These are phyloP conservation scores for Eurytoma californica DNA, from an alignment of 2,888 invertebrate species.

Conservation along the genomic window DNA sequence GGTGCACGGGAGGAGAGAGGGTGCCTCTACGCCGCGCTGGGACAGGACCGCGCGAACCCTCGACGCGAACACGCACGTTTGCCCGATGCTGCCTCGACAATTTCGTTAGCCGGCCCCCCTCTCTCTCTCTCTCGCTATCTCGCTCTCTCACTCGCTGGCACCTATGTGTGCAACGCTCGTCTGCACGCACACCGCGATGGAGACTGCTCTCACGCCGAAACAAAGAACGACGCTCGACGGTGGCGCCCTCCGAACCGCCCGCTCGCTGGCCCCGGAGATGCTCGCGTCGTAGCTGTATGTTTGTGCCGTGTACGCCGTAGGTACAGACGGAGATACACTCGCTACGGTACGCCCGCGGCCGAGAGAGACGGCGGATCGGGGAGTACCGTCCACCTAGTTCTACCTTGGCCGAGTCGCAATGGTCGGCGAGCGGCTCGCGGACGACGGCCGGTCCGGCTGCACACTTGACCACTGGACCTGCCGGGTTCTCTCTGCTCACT, in stretches of 20 bases:
- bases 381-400: conserved; percentile 35
- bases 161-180: background rate
- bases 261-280: conserved; percentile 25
- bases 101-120: conserved; percentile 29
- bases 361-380: background rate
- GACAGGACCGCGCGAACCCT: background rate
- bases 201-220: conserved; percentile 62
- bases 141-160: background rate
- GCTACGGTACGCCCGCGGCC: background rate
- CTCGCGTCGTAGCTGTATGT: conserved; percentile 1
- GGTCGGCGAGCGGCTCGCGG: conserved; percentile 50
- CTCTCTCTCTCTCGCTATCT: background rate
- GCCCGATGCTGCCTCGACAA: background rate
- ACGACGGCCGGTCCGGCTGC: conserved; percentile 36
- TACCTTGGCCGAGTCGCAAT: conserved; percentile 39
- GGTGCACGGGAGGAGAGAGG: background rate
- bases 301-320: background rate
- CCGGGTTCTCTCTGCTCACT: conserved; percentile 4
- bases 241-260: conserved; percentile 60
- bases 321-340: background rate
- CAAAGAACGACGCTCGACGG: conserved; percentile 72
- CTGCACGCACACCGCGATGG: conserved; percentile 41
- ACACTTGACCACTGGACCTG: conserved; percentile 9
- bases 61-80: background rate
- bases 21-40: background rate